Conservation (phyloP, 1,140 invertebrate genomes). For the Manduca sexta region DNA sequence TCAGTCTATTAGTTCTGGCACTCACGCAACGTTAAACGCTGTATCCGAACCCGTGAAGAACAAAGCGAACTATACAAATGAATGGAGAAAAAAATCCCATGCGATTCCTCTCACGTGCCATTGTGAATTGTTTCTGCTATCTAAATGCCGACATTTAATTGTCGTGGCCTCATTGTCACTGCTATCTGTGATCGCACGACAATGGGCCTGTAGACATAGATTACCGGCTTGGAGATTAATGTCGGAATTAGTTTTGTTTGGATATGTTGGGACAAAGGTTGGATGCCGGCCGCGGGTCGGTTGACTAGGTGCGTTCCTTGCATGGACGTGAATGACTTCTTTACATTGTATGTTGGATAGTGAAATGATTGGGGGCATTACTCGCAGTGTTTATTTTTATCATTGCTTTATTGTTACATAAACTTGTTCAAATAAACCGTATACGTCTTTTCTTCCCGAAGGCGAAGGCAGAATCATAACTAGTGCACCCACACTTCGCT, state of each 20-base stretch:
- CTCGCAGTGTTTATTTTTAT: no score
- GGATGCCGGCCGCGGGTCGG: not conserved
- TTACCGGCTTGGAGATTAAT: slow-evolving; percentile 1
- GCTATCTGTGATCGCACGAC: slow-evolving; percentile 47
- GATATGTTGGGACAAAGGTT: not conserved
- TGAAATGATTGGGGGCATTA: no score
- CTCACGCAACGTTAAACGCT: slow-evolving; percentile 6
- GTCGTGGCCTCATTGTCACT: slow-evolving; percentile 41
- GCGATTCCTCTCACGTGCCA: slow-evolving; percentile 58
- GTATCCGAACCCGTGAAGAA: slow-evolving; percentile 29
- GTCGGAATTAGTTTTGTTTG: slow-evolving; percentile 2
- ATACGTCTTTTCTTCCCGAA: no score
- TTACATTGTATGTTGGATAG: no score
- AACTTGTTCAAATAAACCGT: no score
- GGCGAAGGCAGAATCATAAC: no score
- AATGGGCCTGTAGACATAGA: slow-evolving; percentile 19
- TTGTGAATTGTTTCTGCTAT: slow-evolving; percentile 52
- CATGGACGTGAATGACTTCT: no score
- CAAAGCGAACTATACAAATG: slow-evolving; percentile 38
- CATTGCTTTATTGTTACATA: no score
- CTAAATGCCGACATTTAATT: slow-evolving; percentile 54
- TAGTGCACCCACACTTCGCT: no score
- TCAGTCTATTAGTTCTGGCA: slow-evolving; percentile 16
- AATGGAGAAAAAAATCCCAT: slow-evolving; percentile 47
- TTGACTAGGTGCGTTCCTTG: no score